Evolutionary conservation across 2,113 vertebrate species (phyloP).

Genomic region (Pleuronectes platessa): DNA sequence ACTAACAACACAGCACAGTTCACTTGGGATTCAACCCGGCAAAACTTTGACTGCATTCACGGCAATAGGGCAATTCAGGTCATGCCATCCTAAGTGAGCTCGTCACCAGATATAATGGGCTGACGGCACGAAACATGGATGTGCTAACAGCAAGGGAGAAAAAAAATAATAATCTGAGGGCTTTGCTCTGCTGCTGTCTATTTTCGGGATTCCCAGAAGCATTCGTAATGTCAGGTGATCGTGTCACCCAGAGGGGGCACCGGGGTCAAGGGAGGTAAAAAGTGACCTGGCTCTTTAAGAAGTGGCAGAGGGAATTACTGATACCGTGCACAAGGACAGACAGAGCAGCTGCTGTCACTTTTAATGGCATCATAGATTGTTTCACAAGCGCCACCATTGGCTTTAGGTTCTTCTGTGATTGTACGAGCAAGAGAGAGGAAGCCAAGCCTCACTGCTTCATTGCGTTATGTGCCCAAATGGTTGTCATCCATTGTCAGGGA

Average conservation of each 20-base stretch:
- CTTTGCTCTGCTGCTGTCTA: neutral
- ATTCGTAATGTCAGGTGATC: slow-evolving; percentile 18
- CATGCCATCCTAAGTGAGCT: slow-evolving; percentile 38
- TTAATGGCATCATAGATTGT: slow-evolving; percentile 74
- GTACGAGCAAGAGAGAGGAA: slow-evolving; percentile 40
- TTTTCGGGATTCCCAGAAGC: neutral
- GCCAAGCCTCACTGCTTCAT: slow-evolving; percentile 22
- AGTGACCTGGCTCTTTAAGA: slow-evolving; percentile 74
- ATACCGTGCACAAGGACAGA: slow-evolving; percentile 63
- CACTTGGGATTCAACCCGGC: slow-evolving; percentile 44
- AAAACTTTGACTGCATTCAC: slow-evolving; percentile 51
- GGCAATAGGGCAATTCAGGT: slow-evolving; percentile 34
- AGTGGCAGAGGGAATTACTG: slow-evolving; percentile 59
- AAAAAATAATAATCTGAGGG: neutral
- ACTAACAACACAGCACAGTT: slow-evolving; percentile 52
- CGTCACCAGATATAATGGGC: slow-evolving; percentile 19
- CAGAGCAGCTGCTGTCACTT: slow-evolving; percentile 79
- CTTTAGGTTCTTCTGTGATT: slow-evolving; percentile 41
- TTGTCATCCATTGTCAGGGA: slow-evolving; percentile 14
- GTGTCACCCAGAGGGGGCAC: slow-evolving; percentile 15
- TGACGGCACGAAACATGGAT: slow-evolving; percentile 9
- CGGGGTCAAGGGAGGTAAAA: slow-evolving; percentile 46
- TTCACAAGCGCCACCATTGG: slow-evolving; percentile 52
- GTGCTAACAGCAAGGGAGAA: neutral
- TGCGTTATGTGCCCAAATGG: slow-evolving; percentile 15